These are phyloP conservation scores for Agriopis leucophaearia DNA, from an alignment of 2,888 invertebrate species.

Conservation along the genomic window DNA sequence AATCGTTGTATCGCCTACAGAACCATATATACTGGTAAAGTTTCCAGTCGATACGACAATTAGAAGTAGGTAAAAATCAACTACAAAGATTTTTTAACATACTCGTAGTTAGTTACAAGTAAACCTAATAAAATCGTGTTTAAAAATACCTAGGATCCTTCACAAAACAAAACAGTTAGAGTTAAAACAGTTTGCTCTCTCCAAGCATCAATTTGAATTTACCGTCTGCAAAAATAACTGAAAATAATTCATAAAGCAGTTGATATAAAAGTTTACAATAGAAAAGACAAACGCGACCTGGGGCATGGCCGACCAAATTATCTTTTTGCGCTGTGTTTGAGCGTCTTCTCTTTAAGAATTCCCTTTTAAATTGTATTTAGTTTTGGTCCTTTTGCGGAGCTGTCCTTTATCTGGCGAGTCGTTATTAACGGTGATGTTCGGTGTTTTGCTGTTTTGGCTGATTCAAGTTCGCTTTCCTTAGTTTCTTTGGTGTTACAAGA, in stretches of 20 bases:
- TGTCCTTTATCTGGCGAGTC: conserved; percentile 74
- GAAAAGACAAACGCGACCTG: conserved; percentile 82
- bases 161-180: not conserved
- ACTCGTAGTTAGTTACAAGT: too few relatives aligned
- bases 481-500: not conserved
- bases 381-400: conserved; percentile 75
- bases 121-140: too few relatives aligned
- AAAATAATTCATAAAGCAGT: conserved; percentile 83
- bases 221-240: conserved; percentile 79
- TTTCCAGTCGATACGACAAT: too few relatives aligned
- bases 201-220: conserved; percentile 72
- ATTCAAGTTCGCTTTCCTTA: not conserved
- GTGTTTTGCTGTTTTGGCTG: conserved; percentile 22
- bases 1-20: too few relatives aligned
- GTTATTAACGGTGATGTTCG: conserved; percentile 65
- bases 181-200: conserved; percentile 47
- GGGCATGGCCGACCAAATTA: conserved; percentile 72
- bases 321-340: conserved; percentile 70
- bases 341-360: conserved; percentile 84
- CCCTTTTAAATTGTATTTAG: conserved; percentile 84
- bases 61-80: too few relatives aligned
- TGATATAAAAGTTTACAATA: conserved; percentile 83
- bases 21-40: too few relatives aligned
- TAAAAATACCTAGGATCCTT: not conserved
- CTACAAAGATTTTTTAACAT: too few relatives aligned